Percentiles rank a stretch among this genome's conserved stretches.
Conservation (phyloP, 2,888 invertebrate genomes). For the Scaptomyza caliginosa region DNA sequence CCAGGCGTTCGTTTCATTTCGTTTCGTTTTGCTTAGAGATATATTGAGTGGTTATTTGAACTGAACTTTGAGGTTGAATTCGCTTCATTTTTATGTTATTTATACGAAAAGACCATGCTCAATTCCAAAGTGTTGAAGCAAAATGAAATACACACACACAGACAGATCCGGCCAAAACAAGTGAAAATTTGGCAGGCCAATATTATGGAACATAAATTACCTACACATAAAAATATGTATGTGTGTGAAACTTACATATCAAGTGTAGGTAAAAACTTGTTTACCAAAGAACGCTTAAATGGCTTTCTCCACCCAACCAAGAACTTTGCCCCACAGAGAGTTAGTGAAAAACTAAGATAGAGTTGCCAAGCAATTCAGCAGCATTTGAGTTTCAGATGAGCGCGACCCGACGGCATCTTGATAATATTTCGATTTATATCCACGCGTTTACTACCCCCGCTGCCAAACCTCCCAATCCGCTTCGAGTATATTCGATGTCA, state of each 20-base stretch:
- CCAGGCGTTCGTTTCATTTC: background rate
- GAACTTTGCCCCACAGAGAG: background rate
- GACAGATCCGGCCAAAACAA: conserved; percentile 23
- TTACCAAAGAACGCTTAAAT: conserved; percentile 55
- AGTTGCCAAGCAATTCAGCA: conserved; percentile 45
- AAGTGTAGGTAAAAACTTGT: conserved; percentile 59
- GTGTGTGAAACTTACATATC: background rate
- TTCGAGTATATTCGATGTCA: conserved; percentile 31
- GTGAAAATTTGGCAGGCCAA: conserved; percentile 52
- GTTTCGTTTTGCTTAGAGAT: conserved; percentile 45
- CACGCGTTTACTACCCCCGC: background rate
- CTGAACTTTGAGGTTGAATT: conserved; percentile 78
- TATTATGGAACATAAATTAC: conserved; percentile 61
- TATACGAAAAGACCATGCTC: conserved; percentile 33
- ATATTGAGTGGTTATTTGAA: conserved; percentile 79
- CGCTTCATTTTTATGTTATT: conserved; percentile 79
- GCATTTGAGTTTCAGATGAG: conserved; percentile 26
- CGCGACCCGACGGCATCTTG: conserved; percentile 74
- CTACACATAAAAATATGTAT: conserved; percentile 31
- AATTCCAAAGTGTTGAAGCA: conserved; percentile 55
- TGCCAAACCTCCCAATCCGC: background rate
- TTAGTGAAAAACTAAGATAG: background rate
- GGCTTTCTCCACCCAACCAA: background rate
- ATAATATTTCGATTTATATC: conserved; percentile 79
- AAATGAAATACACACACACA: conserved; percentile 31